Evolutionary conservation across 2,113 vertebrate genomes (phyloP), one percentile per base, ranked within the genome.

Genomic region (Chaenogobius annularis): DNA sequence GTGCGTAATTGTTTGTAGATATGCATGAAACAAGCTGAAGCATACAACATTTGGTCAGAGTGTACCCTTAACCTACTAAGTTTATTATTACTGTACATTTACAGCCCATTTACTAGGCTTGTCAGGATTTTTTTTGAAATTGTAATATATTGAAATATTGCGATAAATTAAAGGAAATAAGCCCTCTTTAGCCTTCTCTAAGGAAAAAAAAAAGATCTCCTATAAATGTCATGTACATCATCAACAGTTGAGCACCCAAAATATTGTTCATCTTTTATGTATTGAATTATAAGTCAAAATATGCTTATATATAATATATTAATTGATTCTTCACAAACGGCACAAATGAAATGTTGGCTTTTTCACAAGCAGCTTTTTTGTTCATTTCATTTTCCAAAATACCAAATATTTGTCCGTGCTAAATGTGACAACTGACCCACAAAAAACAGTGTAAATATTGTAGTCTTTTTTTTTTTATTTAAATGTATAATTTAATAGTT

Each of bases 371-470:
- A 23, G 4, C 13, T 26, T 26, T 26, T 26, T 31, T 59, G 56
- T 31, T 5, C 15, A 23, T 56, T 56, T 22, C 37, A 40, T 10
- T 63, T 9, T 5, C 35, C 20, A 5, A 43, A 63, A 63, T 43
- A 63, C 61, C 77, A 87, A 87, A 68, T 55, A 66, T 40, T 63
- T 15, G 5, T 50, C 48, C 17, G 73, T 75, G 66, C 63, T 68
- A 46, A 80, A 68, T 79, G 79, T 79, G 73, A 85, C 73, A 72
- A 66, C n/a, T 68, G 37, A 85, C 62, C 43, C 59, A 59, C 74
- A 85, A 66, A 66, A 31, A 76, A 70, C 35, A 61, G 1, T 71
- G 35, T 78, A 23, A 74, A 66, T 64, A 4, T 65, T 22, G 13
- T 54, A 7, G 66, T 35, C 10, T 68, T 40, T 0, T 72, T 15